Conservation (phyloP, 2,888 invertebrate species). For the Drosophila neonasuta region DNA sequence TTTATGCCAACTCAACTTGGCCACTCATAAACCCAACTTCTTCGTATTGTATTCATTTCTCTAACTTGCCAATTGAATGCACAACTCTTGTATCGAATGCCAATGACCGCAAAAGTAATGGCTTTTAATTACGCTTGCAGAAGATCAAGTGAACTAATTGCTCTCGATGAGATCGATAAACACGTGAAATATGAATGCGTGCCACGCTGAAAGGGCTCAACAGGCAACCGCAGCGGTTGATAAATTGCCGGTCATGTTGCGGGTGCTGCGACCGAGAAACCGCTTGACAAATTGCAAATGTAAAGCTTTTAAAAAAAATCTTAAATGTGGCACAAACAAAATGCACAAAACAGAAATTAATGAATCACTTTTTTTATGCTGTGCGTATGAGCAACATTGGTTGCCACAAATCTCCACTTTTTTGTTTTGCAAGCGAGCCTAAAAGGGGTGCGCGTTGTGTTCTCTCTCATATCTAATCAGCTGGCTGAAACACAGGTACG, state of each 20-base stretch:
- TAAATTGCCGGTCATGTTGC: slow-evolving; percentile 62
- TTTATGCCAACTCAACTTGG: slow-evolving; percentile 28
- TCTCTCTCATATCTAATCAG: slow-evolving; percentile 47
- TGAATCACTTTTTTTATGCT: slow-evolving; percentile 75
- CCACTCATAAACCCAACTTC: background rate
- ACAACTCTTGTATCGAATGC: slow-evolving; percentile 7
- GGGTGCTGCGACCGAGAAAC: slow-evolving; percentile 14
- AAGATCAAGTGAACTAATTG: slow-evolving; percentile 66
- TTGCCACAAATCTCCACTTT: slow-evolving; percentile 17
- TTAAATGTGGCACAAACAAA: slow-evolving; percentile 50
- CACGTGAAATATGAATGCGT: slow-evolving; percentile 45
- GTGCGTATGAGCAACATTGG: slow-evolving; percentile 2
- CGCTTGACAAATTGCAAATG: slow-evolving; percentile 73
- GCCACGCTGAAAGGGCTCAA: slow-evolving; percentile 25
- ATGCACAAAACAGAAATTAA: slow-evolving; percentile 55
- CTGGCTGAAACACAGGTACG: slow-evolving; percentile 6
- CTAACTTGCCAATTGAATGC: background rate
- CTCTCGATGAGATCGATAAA: slow-evolving; percentile 48
- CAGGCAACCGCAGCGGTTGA: slow-evolving; percentile 46
- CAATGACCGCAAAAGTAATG: slow-evolving; percentile 61
- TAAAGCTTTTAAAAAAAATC: slow-evolving; percentile 47
- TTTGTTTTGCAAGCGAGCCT: slow-evolving; percentile 26
- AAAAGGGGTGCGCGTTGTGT: slow-evolving; percentile 47
- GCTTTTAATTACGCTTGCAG: slow-evolving; percentile 56
- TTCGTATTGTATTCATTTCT: slow-evolving; percentile 24